Conservation (phyloP, 2,888 invertebrate genomes). For the Leptogaster cylindrica region DNA sequence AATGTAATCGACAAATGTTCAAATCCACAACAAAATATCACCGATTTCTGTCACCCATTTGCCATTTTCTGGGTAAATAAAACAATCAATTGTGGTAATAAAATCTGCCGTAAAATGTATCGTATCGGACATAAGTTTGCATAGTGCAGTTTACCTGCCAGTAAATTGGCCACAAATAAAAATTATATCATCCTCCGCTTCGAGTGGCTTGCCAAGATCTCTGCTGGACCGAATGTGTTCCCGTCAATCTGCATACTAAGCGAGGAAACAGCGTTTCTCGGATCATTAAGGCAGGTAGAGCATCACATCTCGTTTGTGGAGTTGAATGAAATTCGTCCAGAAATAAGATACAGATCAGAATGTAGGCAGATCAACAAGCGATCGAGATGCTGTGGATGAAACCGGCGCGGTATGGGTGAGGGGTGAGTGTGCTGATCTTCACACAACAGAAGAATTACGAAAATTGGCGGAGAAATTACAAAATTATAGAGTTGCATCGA, state of each 20-base stretch:
- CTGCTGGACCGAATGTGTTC: not conserved
- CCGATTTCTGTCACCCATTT: slow-evolving; percentile 39
- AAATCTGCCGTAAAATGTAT: slow-evolving; percentile 39
- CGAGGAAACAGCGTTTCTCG: slow-evolving; percentile 27
- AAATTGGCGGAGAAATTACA: slow-evolving; percentile 41
- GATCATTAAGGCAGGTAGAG: slow-evolving; percentile 32
- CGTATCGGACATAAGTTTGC: slow-evolving; percentile 38
- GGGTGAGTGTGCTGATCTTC: slow-evolving; percentile 6
- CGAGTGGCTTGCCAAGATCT: not conserved
- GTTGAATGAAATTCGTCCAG: slow-evolving; percentile 18
- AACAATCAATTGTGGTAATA: slow-evolving; percentile 41
- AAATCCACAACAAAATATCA: slow-evolving; percentile 30
- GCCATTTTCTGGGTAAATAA: slow-evolving; percentile 42
- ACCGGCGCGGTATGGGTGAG: not conserved
- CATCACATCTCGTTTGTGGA: slow-evolving; percentile 33
- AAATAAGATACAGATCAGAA: slow-evolving; percentile 11
- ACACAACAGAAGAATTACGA: slow-evolving; percentile 7
- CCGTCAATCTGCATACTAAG: slow-evolving; percentile 36
- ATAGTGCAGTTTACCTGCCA: slow-evolving; percentile 31
- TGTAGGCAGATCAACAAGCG: not conserved
- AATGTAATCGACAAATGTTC: not conserved
- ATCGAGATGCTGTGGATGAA: not conserved
- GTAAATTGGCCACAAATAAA: slow-evolving; percentile 32
- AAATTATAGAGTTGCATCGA: slow-evolving; percentile 39
- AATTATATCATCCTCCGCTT: slow-evolving; percentile 21